These are phyloP conservation scores for Sebastes diaconus DNA, from an alignment of 2,797 vertebrate species.

Conservation along the genomic window DNA sequence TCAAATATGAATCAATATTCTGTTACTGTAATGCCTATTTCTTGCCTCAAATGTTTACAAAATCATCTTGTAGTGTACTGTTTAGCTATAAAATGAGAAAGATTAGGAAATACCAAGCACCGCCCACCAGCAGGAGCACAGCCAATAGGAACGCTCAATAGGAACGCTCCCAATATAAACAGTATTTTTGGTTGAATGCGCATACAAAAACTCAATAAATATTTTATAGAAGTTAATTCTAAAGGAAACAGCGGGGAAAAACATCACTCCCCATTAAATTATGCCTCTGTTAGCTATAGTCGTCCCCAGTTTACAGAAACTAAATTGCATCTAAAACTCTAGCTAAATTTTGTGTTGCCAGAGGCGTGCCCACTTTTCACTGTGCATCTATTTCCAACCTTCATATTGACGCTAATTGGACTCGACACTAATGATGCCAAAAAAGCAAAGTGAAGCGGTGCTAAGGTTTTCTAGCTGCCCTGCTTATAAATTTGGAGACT, in stretches of 20 bases:
- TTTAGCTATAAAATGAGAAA: background rate
- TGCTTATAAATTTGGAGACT: constrained; percentile 50
- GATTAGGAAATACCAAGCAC: background rate
- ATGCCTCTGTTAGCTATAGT: background rate
- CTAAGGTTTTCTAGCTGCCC: constrained; percentile 46
- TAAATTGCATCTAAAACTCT: constrained; percentile 44
- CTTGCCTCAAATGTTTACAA: background rate
- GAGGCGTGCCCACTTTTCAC: constrained; percentile 49
- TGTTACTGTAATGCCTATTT: background rate
- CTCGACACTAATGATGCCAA: constrained; percentile 74
- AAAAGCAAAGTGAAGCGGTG: constrained; percentile 61
- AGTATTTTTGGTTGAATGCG: background rate
- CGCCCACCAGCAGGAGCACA: background rate
- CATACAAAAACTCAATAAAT: background rate
- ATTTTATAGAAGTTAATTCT: background rate
- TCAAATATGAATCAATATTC: background rate
- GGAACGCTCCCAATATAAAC: background rate
- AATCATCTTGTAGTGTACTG: background rate
- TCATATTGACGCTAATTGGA: constrained; percentile 65
- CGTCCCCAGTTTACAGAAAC: constrained; percentile 17
- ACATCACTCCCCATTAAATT: background rate
- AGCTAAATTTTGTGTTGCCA: constrained; percentile 41
- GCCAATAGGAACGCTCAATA: background rate
- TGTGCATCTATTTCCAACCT: constrained; percentile 56
- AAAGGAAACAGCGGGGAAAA: background rate